Evolutionary conservation across 92 coral and sea anemone species (phyloP), one percentile per base, ranked within the genome.

Genomic region (Zoanthus solanderi): DNA sequence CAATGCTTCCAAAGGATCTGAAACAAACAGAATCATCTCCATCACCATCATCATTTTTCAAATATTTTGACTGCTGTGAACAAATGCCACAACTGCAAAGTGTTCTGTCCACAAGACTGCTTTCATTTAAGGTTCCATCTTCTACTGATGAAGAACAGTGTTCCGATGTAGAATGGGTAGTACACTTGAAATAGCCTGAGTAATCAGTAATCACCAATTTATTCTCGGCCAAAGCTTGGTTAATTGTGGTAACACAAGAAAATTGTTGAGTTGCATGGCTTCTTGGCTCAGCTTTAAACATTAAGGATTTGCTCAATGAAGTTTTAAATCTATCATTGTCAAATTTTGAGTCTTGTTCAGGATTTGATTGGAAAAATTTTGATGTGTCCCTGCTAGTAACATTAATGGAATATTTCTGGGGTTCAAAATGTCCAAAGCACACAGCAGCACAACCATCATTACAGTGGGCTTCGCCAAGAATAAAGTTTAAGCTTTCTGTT

Each of bases 351-450:
- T 72, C 8, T 5, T 29, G 17, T 63, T n/a, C 28, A 23, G n/a
- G 9, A 16, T 31, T 29, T 58, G 58, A 45, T 29, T 44, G 2
- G 32, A 14, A 16, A 37, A 15, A 28, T 23, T 7, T 31, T 44
- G 63, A 11, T 14, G 8, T 61, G 5, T 30, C 84, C 75, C 30
- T 30, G 45, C 45, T 53, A 4, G 29, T 57, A 54, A 32, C 13
- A 31, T 52, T 42, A 53, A 23, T 1, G n/a, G 44, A 57, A 53
- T 75, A 88, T 5, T 87, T 61, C 58, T 71, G 91, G 15, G 94
- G 96, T 78, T 94, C 97, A 88, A 93, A 92, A 84, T 92, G 98
- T 17, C 98, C 99, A 93, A 95, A 97, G 67, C 98, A 92, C 85
- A 97, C 83, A 53, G 90, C 98, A 76, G 99, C 98, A 89, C 97